Evolutionary conservation across 2,113 vertebrate species (phyloP), one percentile per base, ranked within the genome.

Genomic region (Glaucomys volans): DNA sequence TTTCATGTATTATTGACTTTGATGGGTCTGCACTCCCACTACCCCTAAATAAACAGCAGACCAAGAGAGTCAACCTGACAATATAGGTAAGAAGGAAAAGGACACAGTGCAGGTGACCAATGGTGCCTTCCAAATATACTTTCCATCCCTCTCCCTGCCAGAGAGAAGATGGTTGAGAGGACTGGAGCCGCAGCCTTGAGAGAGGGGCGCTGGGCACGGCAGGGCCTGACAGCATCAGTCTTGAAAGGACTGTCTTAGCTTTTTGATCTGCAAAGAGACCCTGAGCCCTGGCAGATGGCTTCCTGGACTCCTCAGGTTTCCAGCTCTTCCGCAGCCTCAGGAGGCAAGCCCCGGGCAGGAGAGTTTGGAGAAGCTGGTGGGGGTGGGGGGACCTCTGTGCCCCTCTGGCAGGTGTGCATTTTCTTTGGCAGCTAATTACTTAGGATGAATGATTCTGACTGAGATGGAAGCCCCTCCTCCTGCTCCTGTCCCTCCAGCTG

Each of bases 401-500:
- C 44, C n/a, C 40, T 75, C 83, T n/a, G 12, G 79, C 9, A 69
- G 77, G 80, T 87, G 76, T 42, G n/a, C 6, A 0, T 81, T 64
- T 95, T 88, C 24, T 42, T 17, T 87, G 71, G 96, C 82, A 95
- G 79, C 72, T 97, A 89, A 97, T 97, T 89, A 96, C 91, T 77
- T 71, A 97, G 92, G 94, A 97, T 93, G 92, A 93, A 96, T 97
- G 90, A 42, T 44, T 77, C 87, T 67, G 74, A 91, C 37, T n/a
- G 91, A 77, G 71, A 67, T 10, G 24, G 87, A 57, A 67, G 28
- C 28, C 92, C 76, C 84, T 79, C 86, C 80, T 79, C 87, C 40
- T 1, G 1, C 42, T 17, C 14, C 13, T 80, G 80, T 67, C 74
- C 54, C 64, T 94, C 94, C 92, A 97, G 93, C 95, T 95, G 97